Evolutionary conservation across 30 jellyfish, hydroid and myxozoan genomes (phyloP), one percentile per base, ranked within the genome.

Genomic region (Turritopsis rubra): DNA sequence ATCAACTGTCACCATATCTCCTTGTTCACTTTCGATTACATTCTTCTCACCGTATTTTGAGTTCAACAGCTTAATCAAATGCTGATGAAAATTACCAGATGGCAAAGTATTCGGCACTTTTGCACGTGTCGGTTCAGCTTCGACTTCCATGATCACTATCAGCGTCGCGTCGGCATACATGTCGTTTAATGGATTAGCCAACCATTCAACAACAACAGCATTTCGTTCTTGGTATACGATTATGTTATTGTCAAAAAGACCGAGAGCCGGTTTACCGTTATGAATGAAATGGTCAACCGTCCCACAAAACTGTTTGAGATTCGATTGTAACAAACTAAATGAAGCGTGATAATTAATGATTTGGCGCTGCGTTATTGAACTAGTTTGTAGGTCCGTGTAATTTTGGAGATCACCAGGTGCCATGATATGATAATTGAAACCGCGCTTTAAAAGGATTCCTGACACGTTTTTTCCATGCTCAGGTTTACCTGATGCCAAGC

Each of bases 391-490:
- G 52, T 92, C 98, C 7, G 98, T 92, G 88, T 92, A 92, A 70
- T 87, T 91, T 52, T 88, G 96, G 52, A 95, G 88, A 71, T 95
- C 99, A 18, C 91, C 65, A 16, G 99, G 98, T 28, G 99, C 96
- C 97, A 95, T 90, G 75, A 95, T 86, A 72, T 95, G 97, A 79
- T 95, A 95, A 53, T 90, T 90, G 88, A 95, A 95, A 19, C 99
- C 99, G 28, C 99, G 86, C 54, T 95, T 95, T 23, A 95, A 70
- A 8, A 95, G 85, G 29, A 95, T 73, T 18, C 99, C 99, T 71
- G 99, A 91, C 0, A 95, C 91, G 22, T 75, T 87, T 73, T 95
- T 95, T 66, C 99, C 99, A 71, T 95, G 95, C 52, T 83, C 78
- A 66, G 97, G 95, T 84, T 86, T 80, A 21, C 95, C 99, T 18